A percentile compares a stretch with the other conserved stretches of the same genome.
Evolutionary conservation across 2,797 vertebrate species (phyloP).

Genomic region (Enteromius treurensis): DNA sequence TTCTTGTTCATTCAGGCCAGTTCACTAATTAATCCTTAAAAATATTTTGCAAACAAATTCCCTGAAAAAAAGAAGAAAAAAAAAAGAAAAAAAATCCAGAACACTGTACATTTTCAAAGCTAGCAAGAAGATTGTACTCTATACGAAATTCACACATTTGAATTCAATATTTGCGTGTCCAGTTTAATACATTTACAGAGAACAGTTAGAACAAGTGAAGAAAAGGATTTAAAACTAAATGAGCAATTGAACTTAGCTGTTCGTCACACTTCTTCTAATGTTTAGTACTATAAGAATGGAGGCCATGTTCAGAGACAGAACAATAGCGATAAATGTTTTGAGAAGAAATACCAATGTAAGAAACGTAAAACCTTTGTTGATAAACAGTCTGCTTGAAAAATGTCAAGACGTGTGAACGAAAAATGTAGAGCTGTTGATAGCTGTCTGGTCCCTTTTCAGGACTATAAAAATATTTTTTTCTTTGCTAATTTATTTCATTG

Average conservation of each 20-base stretch:
- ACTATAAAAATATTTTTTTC: background rate
- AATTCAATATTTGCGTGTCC: background rate
- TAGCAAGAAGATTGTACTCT: background rate
- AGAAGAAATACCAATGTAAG: constrained; percentile 10
- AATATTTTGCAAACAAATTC: background rate
- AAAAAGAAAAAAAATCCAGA: too few relatives aligned
- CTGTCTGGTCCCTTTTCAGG: background rate
- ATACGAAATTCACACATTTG: background rate
- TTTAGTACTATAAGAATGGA: background rate
- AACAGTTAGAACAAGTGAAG: background rate
- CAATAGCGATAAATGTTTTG: constrained; percentile 4
- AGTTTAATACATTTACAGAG: background rate
- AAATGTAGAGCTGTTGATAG: constrained; percentile 12
- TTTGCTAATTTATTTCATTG: background rate
- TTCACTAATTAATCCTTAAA: background rate
- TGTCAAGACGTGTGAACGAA: constrained; percentile 10
- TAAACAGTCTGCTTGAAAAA: constrained; percentile 2
- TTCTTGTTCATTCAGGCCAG: background rate
- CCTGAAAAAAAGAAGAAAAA: background rate
- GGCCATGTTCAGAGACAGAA: background rate
- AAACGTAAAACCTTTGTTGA: constrained; percentile 9
- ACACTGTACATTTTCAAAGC: background rate
- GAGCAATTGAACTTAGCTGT: background rate
- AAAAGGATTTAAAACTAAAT: background rate
- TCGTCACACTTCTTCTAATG: background rate